These are phyloP conservation scores for Agrochola lota DNA, from an alignment of 2,888 invertebrate species.

Conservation along the genomic window DNA sequence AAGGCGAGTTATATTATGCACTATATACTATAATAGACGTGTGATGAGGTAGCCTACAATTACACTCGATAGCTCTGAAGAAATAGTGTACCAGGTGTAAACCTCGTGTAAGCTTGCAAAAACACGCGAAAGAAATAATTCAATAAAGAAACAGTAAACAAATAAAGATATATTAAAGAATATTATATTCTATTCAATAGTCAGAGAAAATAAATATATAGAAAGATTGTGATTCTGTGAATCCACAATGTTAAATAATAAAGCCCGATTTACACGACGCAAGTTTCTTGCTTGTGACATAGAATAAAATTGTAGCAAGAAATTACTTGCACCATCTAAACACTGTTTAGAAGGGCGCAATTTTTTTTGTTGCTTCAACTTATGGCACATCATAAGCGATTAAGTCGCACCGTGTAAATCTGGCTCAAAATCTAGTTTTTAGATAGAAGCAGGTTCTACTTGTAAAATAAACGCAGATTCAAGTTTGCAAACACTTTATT, in stretches of 20 bases:
- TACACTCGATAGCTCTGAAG: background rate
- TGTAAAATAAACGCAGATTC: constrained; percentile 38
- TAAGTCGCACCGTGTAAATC: background rate
- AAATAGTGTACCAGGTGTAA: constrained; percentile 48
- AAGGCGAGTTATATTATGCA: background rate
- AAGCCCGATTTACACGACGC: background rate
- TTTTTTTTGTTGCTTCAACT: background rate
- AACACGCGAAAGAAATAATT: constrained; percentile 13
- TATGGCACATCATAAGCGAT: background rate
- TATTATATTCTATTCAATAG: background rate
- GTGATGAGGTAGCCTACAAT: constrained; percentile 10
- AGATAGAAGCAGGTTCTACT: no score
- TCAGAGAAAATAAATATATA: background rate
- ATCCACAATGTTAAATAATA: background rate
- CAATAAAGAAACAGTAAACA: no score
- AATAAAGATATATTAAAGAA: no score
- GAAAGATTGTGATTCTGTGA: background rate
- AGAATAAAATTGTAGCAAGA: background rate
- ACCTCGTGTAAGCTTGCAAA: constrained; percentile 49
- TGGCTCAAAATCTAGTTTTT: background rate
- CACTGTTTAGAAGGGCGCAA: background rate
- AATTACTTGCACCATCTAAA: background rate
- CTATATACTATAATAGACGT: background rate
- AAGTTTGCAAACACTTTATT: constrained; percentile 74
- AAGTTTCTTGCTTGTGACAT: background rate